Base-by-base conservation (phyloP, 2,797 vertebrate species). In the Myripristis jacobus region DNA sequence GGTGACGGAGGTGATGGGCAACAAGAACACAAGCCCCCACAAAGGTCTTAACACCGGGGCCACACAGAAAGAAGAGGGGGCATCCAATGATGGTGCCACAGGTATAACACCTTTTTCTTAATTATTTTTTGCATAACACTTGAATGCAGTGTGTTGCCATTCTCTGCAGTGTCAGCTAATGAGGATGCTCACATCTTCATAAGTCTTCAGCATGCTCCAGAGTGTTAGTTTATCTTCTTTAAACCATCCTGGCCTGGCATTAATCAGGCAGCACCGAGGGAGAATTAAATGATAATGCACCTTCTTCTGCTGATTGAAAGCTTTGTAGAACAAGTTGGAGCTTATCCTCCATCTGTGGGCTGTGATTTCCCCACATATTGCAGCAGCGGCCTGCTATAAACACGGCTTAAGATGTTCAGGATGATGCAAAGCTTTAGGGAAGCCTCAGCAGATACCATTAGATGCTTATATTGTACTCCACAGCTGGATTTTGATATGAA, bases 1-100 rank as follows among this genome's bases (percentile, higher is more conserved):
- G 13, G 69, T 16, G 57, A 66, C 56, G 1, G 75, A 75, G 57
- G 72, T 24, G 73, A 93, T 93, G 92, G 91, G 92, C 0, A 93
- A 91, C 79, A 90, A 92, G 81, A 92, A 77, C 63, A 56, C 60
- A 61, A 71, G 61, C 59, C 64, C 52, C 7, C 55, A 11, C 1
- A 88, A 84, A 70, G 63, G 62, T 72, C 77, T 78, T 1, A 66
- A 87, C 47, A 25, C 66, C 3, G 82, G 18, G 46, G 31, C n/a
- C 1, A 29, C 44, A 6, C 66, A 71, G 36, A 24, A 50, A 11
- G 78, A 74, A 0, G 79, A 84, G 1, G 79, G 10, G 1, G 2
- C 16, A 1, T 46, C 52, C 52, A 44, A 46, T 13, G 31, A 71
- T 25, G 25, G 16, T 4, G 12, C 13, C 25, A 12, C 75, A 80